Evolutionary conservation across 2,888 invertebrate genomes (phyloP), one percentile per base, ranked within the genome.

Genomic region (Portevinia maculata): DNA sequence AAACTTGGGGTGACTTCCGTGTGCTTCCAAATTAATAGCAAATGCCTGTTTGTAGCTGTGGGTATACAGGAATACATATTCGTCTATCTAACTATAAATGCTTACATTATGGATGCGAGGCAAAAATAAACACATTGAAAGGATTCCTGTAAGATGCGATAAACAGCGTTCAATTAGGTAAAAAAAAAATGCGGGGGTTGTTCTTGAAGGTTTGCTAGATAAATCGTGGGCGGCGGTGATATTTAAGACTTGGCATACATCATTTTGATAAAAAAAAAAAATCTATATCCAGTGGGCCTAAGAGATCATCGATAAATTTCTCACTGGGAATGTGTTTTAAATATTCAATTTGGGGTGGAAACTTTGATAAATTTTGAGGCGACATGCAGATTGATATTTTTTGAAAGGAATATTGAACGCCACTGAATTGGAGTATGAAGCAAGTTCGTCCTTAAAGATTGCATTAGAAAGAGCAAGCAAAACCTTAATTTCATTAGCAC

Each of bases 61-160:
- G n/a, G n/a, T n/a, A 24, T 24, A 24, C 24, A 24, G 24, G 24
- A 5, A 5, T 24, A 24, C n/a, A n/a, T 24, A 5, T 24, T 2
- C 24, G 24, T 3, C 17, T 21, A 15, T 44, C 4, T 9, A 2
- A 0, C 2, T 3, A 41, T 9, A 9, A 4, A 0, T 9, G 9
- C 19, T 44, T 5, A 7, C 32, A 32, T 7, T 32, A 32, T 32
- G 32, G 32, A 34, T 24, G 24, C 5, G 24, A 9, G n/a, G 34
- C 34, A 34, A 34, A 34, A 34, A 9, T 6, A 34, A 2, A 39
- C 5, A 15, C 8, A 39, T 15, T 13, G 15, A 13, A 39, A 39
- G 64, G 48, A 64, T 50, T 53, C 44, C 46, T 37, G 21, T 57
- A 57, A 59, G 50, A 50, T 48, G 69, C 13, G 59, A 59, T 59